A percentile compares a stretch with the other conserved stretches of the same genome.
Evolutionary conservation across 2,113 vertebrate species (phyloP).

Genomic region (Hoplias malabaricus): DNA sequence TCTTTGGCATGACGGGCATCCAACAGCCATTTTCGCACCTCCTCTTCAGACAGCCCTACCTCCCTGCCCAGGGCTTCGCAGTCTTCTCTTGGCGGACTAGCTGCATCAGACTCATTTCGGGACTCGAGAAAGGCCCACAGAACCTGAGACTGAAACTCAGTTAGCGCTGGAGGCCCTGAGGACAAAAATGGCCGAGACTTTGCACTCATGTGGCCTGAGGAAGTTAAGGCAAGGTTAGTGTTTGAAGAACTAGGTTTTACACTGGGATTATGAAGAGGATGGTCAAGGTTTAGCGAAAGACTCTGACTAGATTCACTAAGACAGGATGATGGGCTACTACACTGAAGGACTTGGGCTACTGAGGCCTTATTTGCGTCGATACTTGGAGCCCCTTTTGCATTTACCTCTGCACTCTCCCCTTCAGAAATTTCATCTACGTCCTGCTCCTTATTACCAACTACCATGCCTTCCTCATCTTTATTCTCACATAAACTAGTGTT

Average conservation of each 20-base stretch:
- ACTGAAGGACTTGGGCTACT: conserved; percentile 57
- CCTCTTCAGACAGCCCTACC: conserved; percentile 71
- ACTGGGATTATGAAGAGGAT: conserved; percentile 34
- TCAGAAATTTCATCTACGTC: conserved; percentile 48
- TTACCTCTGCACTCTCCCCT: conserved; percentile 54
- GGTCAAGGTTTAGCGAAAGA: conserved; percentile 8
- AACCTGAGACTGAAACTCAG: conserved; percentile 77
- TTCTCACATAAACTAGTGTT: conserved; percentile 43
- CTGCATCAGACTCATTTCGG: conserved; percentile 70
- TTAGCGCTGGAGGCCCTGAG: conserved; percentile 64
- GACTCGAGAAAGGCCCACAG: conserved; percentile 79
- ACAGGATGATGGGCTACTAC: conserved; percentile 64
- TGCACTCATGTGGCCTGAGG: conserved; percentile 56
- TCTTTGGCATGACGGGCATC: conserved; percentile 66
- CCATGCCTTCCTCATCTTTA: conserved; percentile 39
- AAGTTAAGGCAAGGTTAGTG: conserved; percentile 62
- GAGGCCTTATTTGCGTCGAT: conserved; percentile 55
- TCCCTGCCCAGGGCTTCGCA: conserved; percentile 76
- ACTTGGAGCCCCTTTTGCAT: conserved; percentile 59
- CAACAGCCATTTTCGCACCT: conserved; percentile 73
- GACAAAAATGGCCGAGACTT: conserved; percentile 44
- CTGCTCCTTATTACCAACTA: conserved; percentile 48
- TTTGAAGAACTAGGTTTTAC: conserved; percentile 62
- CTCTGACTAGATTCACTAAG: conserved; percentile 60
- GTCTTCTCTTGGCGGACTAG: conserved; percentile 73